Conservation (phyloP, 1,140 invertebrate species). For the Dreissena polymorpha region DNA sequence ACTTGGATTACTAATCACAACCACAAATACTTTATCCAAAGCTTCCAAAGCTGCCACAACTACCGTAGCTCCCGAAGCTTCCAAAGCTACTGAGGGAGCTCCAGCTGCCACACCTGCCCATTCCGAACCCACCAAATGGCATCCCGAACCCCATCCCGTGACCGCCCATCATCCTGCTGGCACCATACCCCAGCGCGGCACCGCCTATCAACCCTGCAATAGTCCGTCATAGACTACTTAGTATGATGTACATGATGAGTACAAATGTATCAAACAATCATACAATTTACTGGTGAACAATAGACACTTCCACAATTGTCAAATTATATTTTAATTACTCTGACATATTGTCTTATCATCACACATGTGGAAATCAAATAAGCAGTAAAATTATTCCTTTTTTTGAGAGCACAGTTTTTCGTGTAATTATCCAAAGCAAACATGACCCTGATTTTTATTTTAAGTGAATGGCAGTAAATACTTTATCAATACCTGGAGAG, state of each 20-base stretch:
- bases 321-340: too few relatives aligned
- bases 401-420: too few relatives aligned
- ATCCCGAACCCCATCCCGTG: conserved; percentile 23
- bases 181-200: conserved; percentile 66
- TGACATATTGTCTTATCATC: too few relatives aligned
- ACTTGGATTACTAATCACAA: not conserved
- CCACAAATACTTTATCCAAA: conserved; percentile 31
- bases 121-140: conserved; percentile 52
- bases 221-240: not conserved
- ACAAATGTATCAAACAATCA: not conserved
- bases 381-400: too few relatives aligned
- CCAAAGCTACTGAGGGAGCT: conserved; percentile 70
- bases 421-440: too few relatives aligned
- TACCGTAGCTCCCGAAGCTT: conserved; percentile 67
- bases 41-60: conserved; percentile 63
- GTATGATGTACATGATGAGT: not conserved
- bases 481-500: too few relatives aligned
- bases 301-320: too few relatives aligned
- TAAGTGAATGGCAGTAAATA: too few relatives aligned
- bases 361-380: too few relatives aligned
- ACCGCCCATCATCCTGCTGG: conserved; percentile 63
- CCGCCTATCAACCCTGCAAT: conserved; percentile 67
- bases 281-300: not conserved
- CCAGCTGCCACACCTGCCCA: conserved; percentile 69
- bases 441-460: too few relatives aligned